Evolutionary conservation across 2,888 invertebrate genomes (phyloP).

Genomic region (Sinopyrophorus schimmeli): DNA sequence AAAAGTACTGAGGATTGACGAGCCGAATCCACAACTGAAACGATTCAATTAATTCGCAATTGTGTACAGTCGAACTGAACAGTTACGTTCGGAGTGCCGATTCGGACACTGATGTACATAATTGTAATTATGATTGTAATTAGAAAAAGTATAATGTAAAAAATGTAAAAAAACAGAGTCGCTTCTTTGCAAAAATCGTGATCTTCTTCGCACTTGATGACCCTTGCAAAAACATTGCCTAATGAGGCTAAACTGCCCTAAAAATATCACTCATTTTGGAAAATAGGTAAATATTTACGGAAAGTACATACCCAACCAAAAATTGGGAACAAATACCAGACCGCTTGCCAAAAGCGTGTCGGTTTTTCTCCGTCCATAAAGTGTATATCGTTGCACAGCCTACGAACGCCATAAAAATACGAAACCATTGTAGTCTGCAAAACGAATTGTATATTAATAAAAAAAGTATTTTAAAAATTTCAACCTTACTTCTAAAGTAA

Average conservation of each 20-base stretch:
- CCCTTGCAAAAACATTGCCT: too few species aligned
- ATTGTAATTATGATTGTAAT: conserved; percentile 14
- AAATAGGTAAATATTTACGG: too few species aligned
- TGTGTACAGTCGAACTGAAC: neutral
- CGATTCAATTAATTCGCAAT: too few species aligned
- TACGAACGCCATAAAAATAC: conserved; percentile 37
- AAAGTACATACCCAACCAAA: conserved; percentile 35
- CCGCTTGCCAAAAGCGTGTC: conserved; percentile 32
- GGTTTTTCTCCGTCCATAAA: conserved; percentile 36
- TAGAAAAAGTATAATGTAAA: neutral
- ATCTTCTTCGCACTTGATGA: too few species aligned
- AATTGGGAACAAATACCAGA: conserved; percentile 37
- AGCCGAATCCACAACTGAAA: conserved; percentile 20
- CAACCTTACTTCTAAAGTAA: neutral
- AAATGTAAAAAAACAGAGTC: neutral
- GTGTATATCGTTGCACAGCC: conserved; percentile 40
- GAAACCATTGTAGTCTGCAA: conserved; percentile 28
- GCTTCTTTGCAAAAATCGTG: neutral
- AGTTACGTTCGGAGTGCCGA: conserved; percentile 30
- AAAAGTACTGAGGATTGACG: conserved; percentile 39
- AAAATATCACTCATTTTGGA: too few species aligned
- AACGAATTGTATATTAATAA: neutral
- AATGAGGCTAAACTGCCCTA: too few species aligned
- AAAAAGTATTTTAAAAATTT: neutral
- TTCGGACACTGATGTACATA: conserved; percentile 28